These are phyloP conservation scores for Pogona vitticeps DNA, from an alignment of 2,113 vertebrate species.

Conservation along the genomic window DNA sequence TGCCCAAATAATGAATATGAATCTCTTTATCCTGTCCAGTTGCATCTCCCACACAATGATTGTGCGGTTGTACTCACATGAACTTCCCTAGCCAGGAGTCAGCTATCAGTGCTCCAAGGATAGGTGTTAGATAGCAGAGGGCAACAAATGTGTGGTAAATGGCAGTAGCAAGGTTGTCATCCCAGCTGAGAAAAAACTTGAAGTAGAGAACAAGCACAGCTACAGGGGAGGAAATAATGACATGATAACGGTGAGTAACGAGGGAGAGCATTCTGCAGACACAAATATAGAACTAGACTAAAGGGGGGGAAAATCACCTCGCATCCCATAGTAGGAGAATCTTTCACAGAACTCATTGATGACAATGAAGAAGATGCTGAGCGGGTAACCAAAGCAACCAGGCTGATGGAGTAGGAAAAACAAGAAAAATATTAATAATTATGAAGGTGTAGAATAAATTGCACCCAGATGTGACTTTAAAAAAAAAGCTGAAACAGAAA, in stretches of 20 bases:
- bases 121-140: conserved; percentile 91
- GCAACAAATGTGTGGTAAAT: conserved; percentile 94
- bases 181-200: conserved; percentile 85
- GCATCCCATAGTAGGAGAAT: conserved; percentile 99
- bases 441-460: background rate
- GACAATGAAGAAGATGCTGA: conserved; percentile 96
- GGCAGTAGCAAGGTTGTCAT: conserved; percentile 84
- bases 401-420: conserved; percentile 55
- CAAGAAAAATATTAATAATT: background rate
- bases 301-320: conserved; percentile 75
- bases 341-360: conserved; percentile 96
- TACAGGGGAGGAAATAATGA: conserved; percentile 56
- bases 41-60: background rate
- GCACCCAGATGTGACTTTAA: background rate
- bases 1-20: background rate
- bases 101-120: conserved; percentile 91
- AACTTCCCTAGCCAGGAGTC: conserved; percentile 98
- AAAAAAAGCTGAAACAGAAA: background rate
- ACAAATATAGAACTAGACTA: background rate
- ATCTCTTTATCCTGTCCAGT: background rate
- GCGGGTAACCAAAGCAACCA: conserved; percentile 81
- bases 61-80: conserved; percentile 80
- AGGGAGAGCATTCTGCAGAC: background rate
- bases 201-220: conserved; percentile 94
- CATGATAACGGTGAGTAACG: background rate